Base-by-base conservation (phyloP, 1,140 invertebrate species). In the Zeugodacus cucurbitae region DNA sequence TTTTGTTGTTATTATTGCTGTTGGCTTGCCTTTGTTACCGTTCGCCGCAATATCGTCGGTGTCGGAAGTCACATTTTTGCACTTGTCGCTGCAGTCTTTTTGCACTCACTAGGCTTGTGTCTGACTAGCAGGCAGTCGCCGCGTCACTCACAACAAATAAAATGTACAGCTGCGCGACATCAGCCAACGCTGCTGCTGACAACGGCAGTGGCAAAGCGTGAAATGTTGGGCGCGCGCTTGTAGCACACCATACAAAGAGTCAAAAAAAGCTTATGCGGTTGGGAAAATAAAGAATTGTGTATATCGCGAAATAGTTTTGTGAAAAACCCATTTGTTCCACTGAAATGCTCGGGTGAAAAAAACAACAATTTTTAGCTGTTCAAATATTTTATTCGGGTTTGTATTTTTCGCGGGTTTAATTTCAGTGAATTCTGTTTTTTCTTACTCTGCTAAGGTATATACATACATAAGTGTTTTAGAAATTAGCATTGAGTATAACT, bases 21-120 rank as follows among this genome's bases (percentile, higher is more conserved):
- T 37, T 82, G 32, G 22, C 26, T 82, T 48, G 37, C 74, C 41
- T 48, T 82, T 82, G 41, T 82, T 82, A 41, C 74, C 44, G 22
- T 82, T 82, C 44, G 74, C 74, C 74, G 74, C 74, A 82, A 82
- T 82, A 82, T 82, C 74, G 74, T 82, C 74, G 74, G 74, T 59
- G 87, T 87, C 87, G 87, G 87, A 87, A 87, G 87, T 87, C 62
- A 67, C 87, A 87, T 87, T 87, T 87, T 87, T 87, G 87, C 87
- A 62, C 87, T 87, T 87, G 87, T 87, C 59, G n/a, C 87, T 67
- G 54, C 22, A 57, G 85, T 87, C 57, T 59, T 62, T 87, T 87
- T 87, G 85, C 44, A 32, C 11, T n/a, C n/a, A n/a, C n/a, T n/a
- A n/a, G 54, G 74, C 29, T 64, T 64, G 59, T 70, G 70, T 34